Evolutionary conservation across 92 coral and sea anemone genomes (phyloP).

Genomic region (Parazoanthus swiftii): DNA sequence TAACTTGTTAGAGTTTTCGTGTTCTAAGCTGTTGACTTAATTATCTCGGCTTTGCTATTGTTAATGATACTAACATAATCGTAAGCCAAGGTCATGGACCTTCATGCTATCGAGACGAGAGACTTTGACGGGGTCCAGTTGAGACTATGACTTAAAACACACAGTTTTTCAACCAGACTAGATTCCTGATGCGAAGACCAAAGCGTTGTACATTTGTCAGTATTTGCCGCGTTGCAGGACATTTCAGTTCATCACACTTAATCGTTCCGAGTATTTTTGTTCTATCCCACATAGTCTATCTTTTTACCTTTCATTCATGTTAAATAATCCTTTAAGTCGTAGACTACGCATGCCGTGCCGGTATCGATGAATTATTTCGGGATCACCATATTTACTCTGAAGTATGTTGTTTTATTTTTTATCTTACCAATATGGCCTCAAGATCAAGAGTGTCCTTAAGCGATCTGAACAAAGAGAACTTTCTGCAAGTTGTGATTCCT

Average conservation of each 20-base stretch:
- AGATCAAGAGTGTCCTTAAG: not conserved
- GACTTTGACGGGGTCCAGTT: no score
- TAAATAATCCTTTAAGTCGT: no score
- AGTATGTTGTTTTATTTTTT: not conserved
- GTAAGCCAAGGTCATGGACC: not conserved
- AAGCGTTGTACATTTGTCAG: not conserved
- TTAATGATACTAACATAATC: not conserved
- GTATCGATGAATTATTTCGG: not conserved
- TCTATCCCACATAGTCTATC: not conserved
- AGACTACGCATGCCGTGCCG: not conserved
- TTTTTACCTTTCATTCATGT: not conserved
- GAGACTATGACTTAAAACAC: not conserved
- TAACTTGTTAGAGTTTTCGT: conserved; percentile 8
- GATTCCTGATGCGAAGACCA: not conserved
- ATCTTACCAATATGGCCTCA: not conserved
- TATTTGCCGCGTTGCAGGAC: not conserved
- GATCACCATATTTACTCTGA: not conserved
- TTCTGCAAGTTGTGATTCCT: not conserved
- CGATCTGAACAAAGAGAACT: not conserved
- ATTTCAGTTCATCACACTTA: not conserved
- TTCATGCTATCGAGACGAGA: not conserved
- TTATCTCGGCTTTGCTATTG: conserved; percentile 11
- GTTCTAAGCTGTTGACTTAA: conserved; percentile 17
- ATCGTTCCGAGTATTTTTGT: not conserved
- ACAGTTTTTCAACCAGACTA: not conserved